These are phyloP conservation scores for Paralvinella palmiformis DNA, from an alignment of 1,140 invertebrate species.

Conservation along the genomic window DNA sequence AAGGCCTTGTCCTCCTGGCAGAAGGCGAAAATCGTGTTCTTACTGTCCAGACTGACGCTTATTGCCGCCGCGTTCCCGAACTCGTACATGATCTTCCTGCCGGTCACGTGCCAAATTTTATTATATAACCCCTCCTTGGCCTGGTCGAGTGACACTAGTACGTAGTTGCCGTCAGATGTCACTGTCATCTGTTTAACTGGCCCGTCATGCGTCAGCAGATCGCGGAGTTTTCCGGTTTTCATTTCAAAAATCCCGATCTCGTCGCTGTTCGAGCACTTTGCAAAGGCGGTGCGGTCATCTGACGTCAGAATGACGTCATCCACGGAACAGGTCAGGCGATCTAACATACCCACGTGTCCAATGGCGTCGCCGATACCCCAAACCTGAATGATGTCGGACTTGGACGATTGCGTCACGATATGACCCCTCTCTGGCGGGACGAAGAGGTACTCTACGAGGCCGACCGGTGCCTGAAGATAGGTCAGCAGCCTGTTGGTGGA, in stretches of 20 bases:
- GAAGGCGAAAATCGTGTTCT: conserved; percentile 29
- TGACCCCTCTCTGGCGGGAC: conserved; percentile 28
- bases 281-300: conserved; percentile 30
- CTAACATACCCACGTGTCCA: conserved; percentile 31
- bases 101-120: conserved; percentile 41
- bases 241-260: conserved; percentile 46
- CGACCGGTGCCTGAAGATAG: conserved; percentile 42
- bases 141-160: conserved; percentile 30
- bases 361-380: conserved; percentile 39
- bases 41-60: conserved; percentile 26
- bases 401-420: conserved; percentile 33
- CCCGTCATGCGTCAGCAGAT: conserved; percentile 44
- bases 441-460: conserved; percentile 33
- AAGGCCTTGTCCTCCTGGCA: conserved; percentile 28
- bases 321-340: conserved; percentile 35
- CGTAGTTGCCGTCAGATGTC: conserved; percentile 34
- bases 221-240: conserved; percentile 37
- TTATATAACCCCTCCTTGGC: conserved; percentile 28
- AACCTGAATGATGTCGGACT: conserved; percentile 32
- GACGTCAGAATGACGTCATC: conserved; percentile 29
- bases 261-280: conserved; percentile 38
- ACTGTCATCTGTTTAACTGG: conserved; percentile 34
- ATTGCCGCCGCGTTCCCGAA: conserved; percentile 35
- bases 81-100: conserved; percentile 35
- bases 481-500: conserved; percentile 23